Conservation (phyloP, 2,888 invertebrate genomes). For the Charanyca ferruginea region DNA sequence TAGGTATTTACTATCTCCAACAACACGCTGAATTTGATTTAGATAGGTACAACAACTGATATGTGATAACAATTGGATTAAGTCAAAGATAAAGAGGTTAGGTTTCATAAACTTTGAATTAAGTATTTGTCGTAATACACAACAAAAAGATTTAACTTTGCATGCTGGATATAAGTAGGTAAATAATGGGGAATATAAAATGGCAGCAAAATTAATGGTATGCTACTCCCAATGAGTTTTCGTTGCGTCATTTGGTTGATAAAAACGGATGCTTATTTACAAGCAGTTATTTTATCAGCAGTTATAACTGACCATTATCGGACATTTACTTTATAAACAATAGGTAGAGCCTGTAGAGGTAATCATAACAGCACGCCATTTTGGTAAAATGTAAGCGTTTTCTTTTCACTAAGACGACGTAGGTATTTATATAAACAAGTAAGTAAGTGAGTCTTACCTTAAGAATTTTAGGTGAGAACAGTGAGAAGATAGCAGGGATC, state of each 20-base stretch:
- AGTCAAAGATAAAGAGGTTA: background rate
- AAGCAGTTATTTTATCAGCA: background rate
- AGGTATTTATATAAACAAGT: background rate
- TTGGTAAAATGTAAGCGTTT: constrained; percentile 1
- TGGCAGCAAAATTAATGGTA: background rate
- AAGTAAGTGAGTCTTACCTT: constrained; percentile 38
- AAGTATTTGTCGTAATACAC: too few relatives aligned
- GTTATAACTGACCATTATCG: background rate
- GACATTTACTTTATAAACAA: constrained; percentile 1
- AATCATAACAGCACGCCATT: constrained; percentile 25
- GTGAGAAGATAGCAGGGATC: constrained; percentile 1
- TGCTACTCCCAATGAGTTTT: background rate
- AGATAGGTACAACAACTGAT: constrained; percentile 7
- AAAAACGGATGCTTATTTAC: background rate
- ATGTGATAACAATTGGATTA: constrained; percentile 4
- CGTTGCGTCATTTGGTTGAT: background rate
- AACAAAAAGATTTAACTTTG: background rate
- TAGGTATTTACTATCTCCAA: constrained; percentile 5
- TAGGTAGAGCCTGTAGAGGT: too few relatives aligned
- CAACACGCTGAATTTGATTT: background rate
- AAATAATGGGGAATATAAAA: background rate
- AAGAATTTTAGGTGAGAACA: background rate
- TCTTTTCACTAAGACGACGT: background rate
- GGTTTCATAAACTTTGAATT: background rate
- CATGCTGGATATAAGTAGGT: background rate